Percentiles rank a stretch among this genome's conserved stretches.
Evolutionary conservation across 2,888 invertebrate genomes (phyloP).

Genomic region (Hoplodrina blanda): DNA sequence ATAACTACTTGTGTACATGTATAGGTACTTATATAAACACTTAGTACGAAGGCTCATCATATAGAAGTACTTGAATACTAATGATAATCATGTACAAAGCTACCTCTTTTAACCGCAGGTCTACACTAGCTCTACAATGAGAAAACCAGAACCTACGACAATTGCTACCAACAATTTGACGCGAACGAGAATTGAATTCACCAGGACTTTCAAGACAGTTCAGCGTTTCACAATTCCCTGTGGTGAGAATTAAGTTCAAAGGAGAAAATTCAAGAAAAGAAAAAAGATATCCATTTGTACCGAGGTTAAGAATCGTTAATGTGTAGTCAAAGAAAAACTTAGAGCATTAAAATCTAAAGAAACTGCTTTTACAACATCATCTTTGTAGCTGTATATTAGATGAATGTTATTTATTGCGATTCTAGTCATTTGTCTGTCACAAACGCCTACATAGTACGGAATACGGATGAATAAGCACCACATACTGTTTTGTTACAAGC

Average conservation of each 20-base stretch:
- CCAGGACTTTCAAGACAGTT: slow-evolving; percentile 56
- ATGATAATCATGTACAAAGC: slow-evolving; percentile 14
- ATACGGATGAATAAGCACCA: slow-evolving; percentile 30
- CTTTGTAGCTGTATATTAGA: slow-evolving; percentile 27
- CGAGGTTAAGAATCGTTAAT: slow-evolving; percentile 34
- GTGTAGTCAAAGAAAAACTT: slow-evolving; percentile 41
- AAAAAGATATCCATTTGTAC: slow-evolving; percentile 37
- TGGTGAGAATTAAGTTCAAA: slow-evolving; percentile 50
- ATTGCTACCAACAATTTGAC: slow-evolving; percentile 54
- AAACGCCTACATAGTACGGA: slow-evolving; percentile 27
- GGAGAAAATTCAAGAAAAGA: slow-evolving; percentile 40
- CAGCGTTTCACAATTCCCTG: slow-evolving; percentile 50
- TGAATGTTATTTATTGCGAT: slow-evolving; percentile 34
- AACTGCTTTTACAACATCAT: slow-evolving; percentile 33
- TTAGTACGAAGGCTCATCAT: slow-evolving; percentile 12
- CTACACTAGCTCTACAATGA: slow-evolving; percentile 3
- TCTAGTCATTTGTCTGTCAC: slow-evolving; percentile 52
- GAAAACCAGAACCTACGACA: slow-evolving; percentile 43
- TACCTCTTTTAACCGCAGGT: slow-evolving; percentile 27
- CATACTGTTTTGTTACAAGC: slow-evolving; percentile 15
- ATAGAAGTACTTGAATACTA: slow-evolving; percentile 10
- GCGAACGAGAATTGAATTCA: slow-evolving; percentile 56
- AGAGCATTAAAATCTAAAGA: slow-evolving; percentile 23
- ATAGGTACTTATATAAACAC: slow-evolving; percentile 10
- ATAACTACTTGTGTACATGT: slow-evolving; percentile 3